These are phyloP conservation scores for Xenops minutus DNA, from an alignment of 2,797 vertebrate species.

Conservation along the genomic window DNA sequence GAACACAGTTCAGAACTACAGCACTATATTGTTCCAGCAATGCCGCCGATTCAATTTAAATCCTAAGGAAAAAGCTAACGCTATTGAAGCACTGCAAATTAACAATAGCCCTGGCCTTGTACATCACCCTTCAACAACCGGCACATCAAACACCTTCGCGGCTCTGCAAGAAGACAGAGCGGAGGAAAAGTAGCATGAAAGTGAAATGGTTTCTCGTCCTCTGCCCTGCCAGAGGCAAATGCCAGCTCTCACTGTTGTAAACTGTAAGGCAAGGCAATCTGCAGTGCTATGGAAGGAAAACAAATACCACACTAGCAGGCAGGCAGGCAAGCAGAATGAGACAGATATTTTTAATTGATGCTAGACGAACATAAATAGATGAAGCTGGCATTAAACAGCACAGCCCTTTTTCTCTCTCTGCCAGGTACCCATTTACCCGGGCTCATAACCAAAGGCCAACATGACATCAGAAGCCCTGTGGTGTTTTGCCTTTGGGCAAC, in stretches of 20 bases:
- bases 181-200: constrained; percentile 23
- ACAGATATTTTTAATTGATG: constrained; percentile 70
- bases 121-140: background rate
- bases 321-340: constrained; percentile 68
- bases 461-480: constrained; percentile 67
- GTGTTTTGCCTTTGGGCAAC: constrained; percentile 69
- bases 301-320: constrained; percentile 45
- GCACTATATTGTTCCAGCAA: background rate
- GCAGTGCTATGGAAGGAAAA: constrained; percentile 42
- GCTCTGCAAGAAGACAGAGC: background rate
- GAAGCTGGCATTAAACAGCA: constrained; percentile 59
- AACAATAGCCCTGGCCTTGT: constrained; percentile 1
- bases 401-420: constrained; percentile 43
- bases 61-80: background rate
- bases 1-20: background rate
- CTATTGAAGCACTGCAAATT: constrained; percentile 14
- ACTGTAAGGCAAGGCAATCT: constrained; percentile 39
- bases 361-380: constrained; percentile 52
- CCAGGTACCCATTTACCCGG: constrained; percentile 58
- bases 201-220: constrained; percentile 42
- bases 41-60: background rate
- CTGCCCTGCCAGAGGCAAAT: constrained; percentile 48
- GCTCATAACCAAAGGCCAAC: constrained; percentile 65
- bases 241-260: constrained; percentile 59
- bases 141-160: background rate